Conservation (phyloP, 2,888 invertebrate genomes). For the Nymphalis urticae region DNA sequence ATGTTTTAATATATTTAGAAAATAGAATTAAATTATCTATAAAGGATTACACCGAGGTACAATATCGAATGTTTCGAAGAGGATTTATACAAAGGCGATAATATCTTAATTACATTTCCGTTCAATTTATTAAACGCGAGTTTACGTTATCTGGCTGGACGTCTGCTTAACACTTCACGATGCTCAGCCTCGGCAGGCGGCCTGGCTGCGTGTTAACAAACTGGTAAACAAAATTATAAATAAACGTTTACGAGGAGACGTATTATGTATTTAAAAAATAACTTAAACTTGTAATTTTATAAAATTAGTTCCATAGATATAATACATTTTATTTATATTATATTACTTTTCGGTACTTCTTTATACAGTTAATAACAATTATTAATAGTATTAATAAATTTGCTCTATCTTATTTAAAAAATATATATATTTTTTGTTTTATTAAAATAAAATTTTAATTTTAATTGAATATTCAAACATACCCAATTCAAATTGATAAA, state of each 20-base stretch:
- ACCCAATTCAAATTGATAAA: too few species aligned
- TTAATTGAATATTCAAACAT: too few species aligned
- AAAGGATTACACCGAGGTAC: conserved; percentile 8
- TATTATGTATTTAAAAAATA: too few species aligned
- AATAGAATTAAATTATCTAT: conserved; percentile 17
- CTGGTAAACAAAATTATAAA: neutral
- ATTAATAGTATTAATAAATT: too few species aligned
- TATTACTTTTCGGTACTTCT: too few species aligned
- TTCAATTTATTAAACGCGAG: conserved; percentile 67
- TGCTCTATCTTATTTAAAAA: too few species aligned
- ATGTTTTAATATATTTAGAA: conserved; percentile 1
- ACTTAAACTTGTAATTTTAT: too few species aligned
- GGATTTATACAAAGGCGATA: conserved; percentile 36
- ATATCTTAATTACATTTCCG: conserved; percentile 67
- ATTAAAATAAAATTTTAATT: too few species aligned
- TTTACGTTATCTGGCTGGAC: conserved; percentile 49
- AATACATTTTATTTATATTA: too few species aligned
- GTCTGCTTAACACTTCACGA: conserved; percentile 69
- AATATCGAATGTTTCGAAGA: conserved; percentile 22
- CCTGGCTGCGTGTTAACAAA: conserved; percentile 26
- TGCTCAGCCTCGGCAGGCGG: conserved; percentile 31
- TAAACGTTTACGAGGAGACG: neutral
- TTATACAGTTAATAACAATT: too few species aligned
- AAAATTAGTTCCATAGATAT: too few species aligned
- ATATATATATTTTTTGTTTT: too few species aligned